Percentiles rank a stretch among this genome's conserved stretches.
Evolutionary conservation across 2,797 vertebrate species (phyloP).

Genomic region (Channallabes apus): DNA sequence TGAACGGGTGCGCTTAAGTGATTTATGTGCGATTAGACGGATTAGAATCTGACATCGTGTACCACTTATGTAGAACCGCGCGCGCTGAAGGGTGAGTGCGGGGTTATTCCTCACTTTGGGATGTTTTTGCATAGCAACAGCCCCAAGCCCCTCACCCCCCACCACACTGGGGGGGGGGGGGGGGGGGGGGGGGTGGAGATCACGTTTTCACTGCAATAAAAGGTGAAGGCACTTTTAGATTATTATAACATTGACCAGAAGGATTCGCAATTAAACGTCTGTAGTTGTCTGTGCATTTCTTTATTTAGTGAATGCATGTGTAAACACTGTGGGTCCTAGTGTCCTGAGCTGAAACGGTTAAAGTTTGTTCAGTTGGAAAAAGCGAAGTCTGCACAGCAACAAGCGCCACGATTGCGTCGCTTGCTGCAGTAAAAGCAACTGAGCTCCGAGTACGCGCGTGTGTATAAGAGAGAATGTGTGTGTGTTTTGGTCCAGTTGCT

Average conservation of each 20-base stretch:
- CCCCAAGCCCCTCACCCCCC: slow-evolving; percentile 53
- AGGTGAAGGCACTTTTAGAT: neutral
- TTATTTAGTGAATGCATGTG: neutral
- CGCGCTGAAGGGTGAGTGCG: slow-evolving; percentile 60
- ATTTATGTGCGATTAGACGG: neutral
- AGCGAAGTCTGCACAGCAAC: slow-evolving; percentile 84
- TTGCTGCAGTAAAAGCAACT: slow-evolving; percentile 69
- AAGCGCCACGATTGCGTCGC: slow-evolving; percentile 80
- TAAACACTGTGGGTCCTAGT: neutral
- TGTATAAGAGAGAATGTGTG: neutral
- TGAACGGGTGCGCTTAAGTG: neutral
- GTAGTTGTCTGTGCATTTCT: neutral
- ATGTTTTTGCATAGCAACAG: slow-evolving; percentile 83
- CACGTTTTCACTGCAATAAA: neutral
- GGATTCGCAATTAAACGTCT: neutral
- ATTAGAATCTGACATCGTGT: neutral
- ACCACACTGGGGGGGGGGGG: neutral
- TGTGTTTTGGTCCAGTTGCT: slow-evolving; percentile 72
- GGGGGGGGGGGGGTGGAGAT: no score
- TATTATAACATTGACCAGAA: neutral
- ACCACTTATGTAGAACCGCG: neutral
- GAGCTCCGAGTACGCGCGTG: slow-evolving; percentile 55
- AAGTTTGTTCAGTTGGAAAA: slow-evolving; percentile 64
- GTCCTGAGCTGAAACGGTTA: slow-evolving; percentile 68
- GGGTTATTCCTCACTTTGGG: slow-evolving; percentile 73